phyloP scores from a whole-genome alignment of 2,888 invertebrate genomes.

The Tetanocera ferruginea region DNA sequence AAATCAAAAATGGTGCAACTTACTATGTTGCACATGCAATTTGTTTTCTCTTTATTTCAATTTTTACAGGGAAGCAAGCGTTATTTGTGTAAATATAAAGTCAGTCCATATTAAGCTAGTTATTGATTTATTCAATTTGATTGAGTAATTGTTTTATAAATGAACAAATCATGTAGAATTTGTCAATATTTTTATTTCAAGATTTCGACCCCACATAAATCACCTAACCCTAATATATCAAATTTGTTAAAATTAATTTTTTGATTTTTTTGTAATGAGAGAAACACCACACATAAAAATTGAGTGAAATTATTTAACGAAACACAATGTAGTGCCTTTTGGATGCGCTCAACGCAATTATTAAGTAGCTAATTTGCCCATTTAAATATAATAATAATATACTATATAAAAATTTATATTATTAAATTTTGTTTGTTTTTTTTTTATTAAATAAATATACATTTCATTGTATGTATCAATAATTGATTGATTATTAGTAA shows the following conservation, averaged over 20 bases:
- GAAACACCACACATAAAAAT: not conserved
- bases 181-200: not conserved
- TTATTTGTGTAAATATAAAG: no score
- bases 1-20: no score
- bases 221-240: not conserved
- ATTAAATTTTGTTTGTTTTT: not conserved
- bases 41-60: no score
- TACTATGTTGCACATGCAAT: no score
- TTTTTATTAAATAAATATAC: not conserved
- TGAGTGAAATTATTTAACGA: constrained; percentile 32
- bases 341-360: constrained; percentile 35
- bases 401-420: not conserved
- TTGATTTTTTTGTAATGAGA: not conserved
- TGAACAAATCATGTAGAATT: no score
- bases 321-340: constrained; percentile 33
- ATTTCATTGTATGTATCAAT: not conserved
- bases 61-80: no score
- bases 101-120: not conserved
- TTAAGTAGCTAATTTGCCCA: constrained; percentile 1
- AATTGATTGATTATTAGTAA: not conserved
- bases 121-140: not conserved
- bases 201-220: not conserved
- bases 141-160: not conserved
- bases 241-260: not conserved
- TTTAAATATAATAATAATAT: not conserved